These are phyloP conservation scores for Muntiacus reevesi DNA, from an alignment of 2,113 vertebrate genomes.

Conservation along the genomic window DNA sequence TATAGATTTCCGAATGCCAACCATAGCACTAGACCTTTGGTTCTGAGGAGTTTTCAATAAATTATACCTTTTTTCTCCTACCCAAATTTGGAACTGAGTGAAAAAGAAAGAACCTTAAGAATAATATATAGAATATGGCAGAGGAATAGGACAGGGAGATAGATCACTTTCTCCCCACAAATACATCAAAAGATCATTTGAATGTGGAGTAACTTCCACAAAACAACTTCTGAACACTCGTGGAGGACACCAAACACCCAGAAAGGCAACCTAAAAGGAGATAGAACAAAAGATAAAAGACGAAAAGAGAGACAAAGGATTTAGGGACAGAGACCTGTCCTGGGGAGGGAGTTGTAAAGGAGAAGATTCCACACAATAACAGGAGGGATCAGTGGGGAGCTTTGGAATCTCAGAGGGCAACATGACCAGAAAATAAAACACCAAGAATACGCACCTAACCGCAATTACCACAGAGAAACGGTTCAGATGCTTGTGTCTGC, in stretches of 20 bases:
- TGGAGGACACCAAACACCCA: not conserved
- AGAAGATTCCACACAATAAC: not conserved
- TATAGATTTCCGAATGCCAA: not conserved
- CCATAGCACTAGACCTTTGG: not conserved
- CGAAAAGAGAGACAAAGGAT: not conserved
- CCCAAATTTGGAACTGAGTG: not conserved
- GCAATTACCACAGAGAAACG: accelerated
- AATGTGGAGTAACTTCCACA: not conserved
- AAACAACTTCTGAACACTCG: not conserved
- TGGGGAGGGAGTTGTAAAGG: not conserved
- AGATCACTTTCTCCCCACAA: not conserved
- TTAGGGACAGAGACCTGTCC: not conserved
- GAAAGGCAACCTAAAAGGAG: not conserved
- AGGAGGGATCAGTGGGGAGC: not conserved
- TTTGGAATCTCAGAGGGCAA: not conserved
- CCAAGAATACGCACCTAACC: not conserved
- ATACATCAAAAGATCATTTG: not conserved
- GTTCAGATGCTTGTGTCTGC: not conserved
- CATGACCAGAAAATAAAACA: not conserved
- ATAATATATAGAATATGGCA: not conserved
- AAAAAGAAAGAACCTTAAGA: not conserved
- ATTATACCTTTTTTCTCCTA: not conserved
- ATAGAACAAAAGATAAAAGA: not conserved
- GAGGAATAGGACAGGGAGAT: not conserved
- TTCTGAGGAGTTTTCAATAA: not conserved